Conservation (phyloP, 2,113 vertebrate species). For the Psittacula cyanocephala region DNA sequence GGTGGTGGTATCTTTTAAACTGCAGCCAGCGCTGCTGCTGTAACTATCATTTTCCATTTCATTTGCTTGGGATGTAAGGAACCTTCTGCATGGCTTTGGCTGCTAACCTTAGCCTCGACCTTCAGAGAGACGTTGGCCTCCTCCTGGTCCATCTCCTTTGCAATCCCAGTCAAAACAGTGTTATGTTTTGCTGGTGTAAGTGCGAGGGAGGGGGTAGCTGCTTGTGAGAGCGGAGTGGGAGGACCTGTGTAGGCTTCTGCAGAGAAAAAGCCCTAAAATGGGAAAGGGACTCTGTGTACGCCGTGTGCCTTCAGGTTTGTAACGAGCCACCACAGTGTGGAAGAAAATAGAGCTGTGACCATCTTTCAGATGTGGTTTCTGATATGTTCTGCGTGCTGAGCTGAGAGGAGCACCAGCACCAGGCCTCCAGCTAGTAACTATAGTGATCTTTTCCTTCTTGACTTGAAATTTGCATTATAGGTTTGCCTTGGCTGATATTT, state of each 20-base stretch:
- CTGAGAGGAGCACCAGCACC: background rate
- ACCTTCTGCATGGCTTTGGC: background rate
- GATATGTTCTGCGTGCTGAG: background rate
- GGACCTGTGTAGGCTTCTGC: constrained; percentile 23
- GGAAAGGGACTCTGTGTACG: background rate
- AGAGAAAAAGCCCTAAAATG: constrained; percentile 32
- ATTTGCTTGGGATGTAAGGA: background rate
- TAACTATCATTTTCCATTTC: background rate
- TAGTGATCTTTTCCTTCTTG: background rate
- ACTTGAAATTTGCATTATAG: background rate
- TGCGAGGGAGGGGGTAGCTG: constrained; percentile 21
- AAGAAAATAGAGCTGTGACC: background rate
- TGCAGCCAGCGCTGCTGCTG: background rate
- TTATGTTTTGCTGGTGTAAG: constrained; percentile 49
- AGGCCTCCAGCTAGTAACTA: background rate
- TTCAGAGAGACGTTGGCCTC: constrained; percentile 59
- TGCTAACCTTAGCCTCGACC: constrained; percentile 71
- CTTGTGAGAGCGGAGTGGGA: constrained; percentile 12
- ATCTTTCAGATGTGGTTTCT: background rate
- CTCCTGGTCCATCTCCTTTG: constrained; percentile 12
- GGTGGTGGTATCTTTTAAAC: background rate
- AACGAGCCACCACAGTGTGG: background rate
- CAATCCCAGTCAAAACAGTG: constrained; percentile 57
- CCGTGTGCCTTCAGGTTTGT: background rate
- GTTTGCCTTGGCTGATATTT: background rate